phyloP scores from a whole-genome alignment of 2,113 vertebrate species.

The Zosterops japonicus region DNA sequence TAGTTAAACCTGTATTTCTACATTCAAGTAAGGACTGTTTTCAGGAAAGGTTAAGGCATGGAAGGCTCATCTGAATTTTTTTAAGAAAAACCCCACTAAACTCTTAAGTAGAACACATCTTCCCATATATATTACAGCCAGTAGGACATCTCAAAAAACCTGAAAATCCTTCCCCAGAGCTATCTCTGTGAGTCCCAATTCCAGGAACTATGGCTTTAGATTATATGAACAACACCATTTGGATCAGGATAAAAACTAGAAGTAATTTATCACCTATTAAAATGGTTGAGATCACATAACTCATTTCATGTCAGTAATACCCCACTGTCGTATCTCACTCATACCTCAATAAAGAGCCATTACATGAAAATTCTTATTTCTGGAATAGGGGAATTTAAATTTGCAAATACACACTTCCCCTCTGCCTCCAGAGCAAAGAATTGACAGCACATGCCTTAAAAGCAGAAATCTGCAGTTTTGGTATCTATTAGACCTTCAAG shows the following conservation, averaged over 20 bases:
- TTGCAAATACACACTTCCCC: not conserved
- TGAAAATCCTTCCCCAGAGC: not conserved
- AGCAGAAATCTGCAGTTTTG: not conserved
- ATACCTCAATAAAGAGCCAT: not conserved
- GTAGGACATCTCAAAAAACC: not conserved
- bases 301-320: not conserved
- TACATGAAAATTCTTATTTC: not conserved
- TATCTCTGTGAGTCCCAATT: not conserved
- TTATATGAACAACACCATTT: not conserved
- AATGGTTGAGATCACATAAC: not conserved
- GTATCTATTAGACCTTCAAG: not conserved
- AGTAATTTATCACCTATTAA: not conserved
- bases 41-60: not conserved
- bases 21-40: not conserved
- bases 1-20: not conserved
- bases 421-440: not conserved
- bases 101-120: not conserved
- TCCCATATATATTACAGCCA: not conserved
- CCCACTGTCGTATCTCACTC: not conserved
- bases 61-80: not conserved
- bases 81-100: not conserved
- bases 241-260: not conserved
- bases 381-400: not conserved
- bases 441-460: not conserved
- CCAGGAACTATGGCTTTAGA: not conserved